Evolutionary conservation across 2,888 invertebrate species (phyloP), one percentile per base, ranked within the genome.

Genomic region (Arctia plantaginis): DNA sequence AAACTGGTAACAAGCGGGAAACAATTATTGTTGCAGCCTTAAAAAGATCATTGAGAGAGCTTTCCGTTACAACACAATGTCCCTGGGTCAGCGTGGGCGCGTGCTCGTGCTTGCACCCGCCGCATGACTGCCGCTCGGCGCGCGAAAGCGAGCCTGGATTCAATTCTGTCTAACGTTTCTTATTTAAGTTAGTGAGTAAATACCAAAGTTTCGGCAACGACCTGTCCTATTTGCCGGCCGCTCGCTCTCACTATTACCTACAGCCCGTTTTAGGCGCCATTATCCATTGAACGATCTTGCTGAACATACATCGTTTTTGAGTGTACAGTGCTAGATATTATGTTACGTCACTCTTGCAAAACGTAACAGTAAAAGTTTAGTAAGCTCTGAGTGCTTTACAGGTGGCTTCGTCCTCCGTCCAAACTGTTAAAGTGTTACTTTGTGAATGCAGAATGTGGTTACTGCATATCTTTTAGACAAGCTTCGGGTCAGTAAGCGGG

Each of bases 1-100:
- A 41, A 78, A 78, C 75, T 73, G 80, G 74, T 30, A 79, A 73
- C 47, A 62, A 73, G 30, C 59, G 79, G 77, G 74, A 78, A 79
- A 80, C 44, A 68, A 74, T 59, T 74, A 77, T 55, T 55, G 74
- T 74, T 41, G 47, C 76, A 84, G 76, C 82, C 84, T 79, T 76
- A 69, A 35, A 35, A 71, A 27, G 64, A 47, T 73, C 69, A 69
- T 68, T 66, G 72, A 66, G 65, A 69, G 73, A 73, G 71, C 66
- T 77, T 62, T 72, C 55, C 15, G 71, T 41, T 70, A 13, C 69
- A 68, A 4, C 70, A 69, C 62, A 12, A 6, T 41, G 72, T 67
- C 30, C 69, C 64, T 23, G 64, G 20, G 1, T 23, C 23, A 8
- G 66, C 59, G 64, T n/a, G n/a, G 27, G n/a, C 41, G 73, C 33